Evolutionary conservation across 2,797 vertebrate genomes (phyloP).

Genomic region (Bothrops alternatus): DNA sequence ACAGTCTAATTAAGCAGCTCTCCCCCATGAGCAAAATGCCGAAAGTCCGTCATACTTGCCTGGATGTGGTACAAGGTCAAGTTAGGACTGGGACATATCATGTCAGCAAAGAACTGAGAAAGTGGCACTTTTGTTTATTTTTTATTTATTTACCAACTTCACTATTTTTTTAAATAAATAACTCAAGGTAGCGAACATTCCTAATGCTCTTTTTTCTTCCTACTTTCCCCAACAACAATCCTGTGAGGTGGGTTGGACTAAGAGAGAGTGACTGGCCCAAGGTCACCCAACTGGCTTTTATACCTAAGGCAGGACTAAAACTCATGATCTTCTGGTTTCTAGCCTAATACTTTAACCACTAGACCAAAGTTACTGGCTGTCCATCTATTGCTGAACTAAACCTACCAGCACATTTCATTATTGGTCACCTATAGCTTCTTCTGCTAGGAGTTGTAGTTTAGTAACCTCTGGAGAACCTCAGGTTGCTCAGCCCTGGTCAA

Average conservation of each 20-base stretch:
- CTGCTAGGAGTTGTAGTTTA: not conserved
- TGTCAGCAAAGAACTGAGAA: not conserved
- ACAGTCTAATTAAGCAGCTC: constrained; percentile 5
- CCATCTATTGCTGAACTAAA: not conserved
- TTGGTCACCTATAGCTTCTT: not conserved
- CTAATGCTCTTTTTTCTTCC: not conserved
- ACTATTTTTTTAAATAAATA: not conserved
- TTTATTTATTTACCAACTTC: not conserved
- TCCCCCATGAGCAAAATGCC: not conserved
- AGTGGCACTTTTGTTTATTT: not conserved
- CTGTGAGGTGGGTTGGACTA: not conserved
- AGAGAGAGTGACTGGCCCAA: not conserved
- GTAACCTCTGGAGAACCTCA: not conserved
- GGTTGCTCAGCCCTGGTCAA: not conserved
- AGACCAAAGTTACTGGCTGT: not conserved
- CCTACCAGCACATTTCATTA: not conserved
- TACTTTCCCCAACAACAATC: not conserved
- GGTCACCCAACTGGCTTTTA: not conserved
- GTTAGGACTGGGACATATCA: not conserved
- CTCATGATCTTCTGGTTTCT: not conserved
- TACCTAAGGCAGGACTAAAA: not conserved
- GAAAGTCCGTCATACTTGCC: not conserved
- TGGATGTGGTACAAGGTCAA: not conserved
- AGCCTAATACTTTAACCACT: not conserved
- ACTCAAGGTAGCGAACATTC: not conserved